Base-by-base conservation (phyloP, 2,797 vertebrate species). In the Schizopygopsis malacanthus region DNA sequence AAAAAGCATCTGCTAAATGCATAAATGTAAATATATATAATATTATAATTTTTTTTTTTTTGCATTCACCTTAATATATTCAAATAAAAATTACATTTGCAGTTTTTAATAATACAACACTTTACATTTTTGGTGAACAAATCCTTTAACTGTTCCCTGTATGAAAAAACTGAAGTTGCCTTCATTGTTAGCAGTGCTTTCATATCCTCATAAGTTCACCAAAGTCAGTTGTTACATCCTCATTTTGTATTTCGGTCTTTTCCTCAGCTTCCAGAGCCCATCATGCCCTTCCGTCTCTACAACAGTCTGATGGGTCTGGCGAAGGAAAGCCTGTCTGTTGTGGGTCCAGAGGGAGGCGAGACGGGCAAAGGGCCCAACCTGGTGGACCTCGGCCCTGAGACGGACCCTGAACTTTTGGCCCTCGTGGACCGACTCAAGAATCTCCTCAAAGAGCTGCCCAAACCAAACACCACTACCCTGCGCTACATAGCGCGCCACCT, bases 231-330 rank as follows among this genome's bases (percentile, higher is more conserved):
- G 6, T 16, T 33, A 33, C 63, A 65, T 65, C 61, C 11, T 18
- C 12, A 56, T 20, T 47, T 13, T 79, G 6, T 16, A 20, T 39
- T 33, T 20, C 2, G 6, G 2, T 33, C 37, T 37, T 6, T 5
- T 69, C 25, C 0, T 4, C 93, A 99, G 98, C 95, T 99, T 50
- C 98, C 98, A 0, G 98, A 99, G 91, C 98, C 98, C 1, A 94
- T 99, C 45, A 94, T 99, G 94, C 96, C 95, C 0, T 99, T 99
- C 93, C 94, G 93, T 8, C 86, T 98, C 45, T 99, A 99, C 94
- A 97, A 99, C 33, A 94, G 91, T 75, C 95, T 99, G 25, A 97
- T 99, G 97, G 98, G 98, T 18, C 90, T 98, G 92, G 98, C 98
- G 81, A 99, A 99, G 92, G 98, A 99, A 90, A 99, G 95, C 89